Evolutionary conservation across 2,888 invertebrate genomes (phyloP), one percentile per base, ranked within the genome.

Genomic region (Brachynemurus nebulosus): DNA sequence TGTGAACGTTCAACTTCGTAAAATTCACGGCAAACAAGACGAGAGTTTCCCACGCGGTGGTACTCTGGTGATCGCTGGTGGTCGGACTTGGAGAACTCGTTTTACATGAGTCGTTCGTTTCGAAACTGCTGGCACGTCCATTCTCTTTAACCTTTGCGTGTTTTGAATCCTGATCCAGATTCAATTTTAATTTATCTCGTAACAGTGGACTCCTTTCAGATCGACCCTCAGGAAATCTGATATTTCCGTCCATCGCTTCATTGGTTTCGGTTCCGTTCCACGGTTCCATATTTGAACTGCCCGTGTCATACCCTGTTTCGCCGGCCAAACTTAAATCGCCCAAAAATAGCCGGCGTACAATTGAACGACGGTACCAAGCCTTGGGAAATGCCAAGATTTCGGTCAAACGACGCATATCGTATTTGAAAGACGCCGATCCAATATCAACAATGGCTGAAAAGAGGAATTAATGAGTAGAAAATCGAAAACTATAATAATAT

Each of bases 331-430:
- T 88, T 45, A 93, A 74, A 65, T 98, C 97, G 0, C 98, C 95
- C 41, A 95, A 73, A 66, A 95, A 95, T 58, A 96, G 72, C 18
- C 93, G 71, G 6, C 93, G 72, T 20, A 96, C 92, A 56, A 98
- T 90, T 52, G 88, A 88, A 30, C 91, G 76, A 2, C 96, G 71
- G 65, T 98, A 98, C 98, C 98, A 98, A 11, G 97, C 96, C 66
- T 93, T 93, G 0, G 97, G 97, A 63, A 98, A 96, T 0, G 95
- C 93, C 46, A 98, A 69, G 57, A 98, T 95, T 69, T 98, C 98
- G 0, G 92, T 88, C 49, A 98, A 67, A 1, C 97, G 76, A 25
- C 97, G 76, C 95, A 98, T 97, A 63, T 98, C 97, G 65, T 97
- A 98, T 61, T 96, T 95, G 66, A 98, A 97, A 18, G 89, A 90